A percentile compares a stretch with the other conserved stretches of the same genome.
Conservation (phyloP, 2,888 invertebrate genomes). For the Fissipunctia ypsillon region DNA sequence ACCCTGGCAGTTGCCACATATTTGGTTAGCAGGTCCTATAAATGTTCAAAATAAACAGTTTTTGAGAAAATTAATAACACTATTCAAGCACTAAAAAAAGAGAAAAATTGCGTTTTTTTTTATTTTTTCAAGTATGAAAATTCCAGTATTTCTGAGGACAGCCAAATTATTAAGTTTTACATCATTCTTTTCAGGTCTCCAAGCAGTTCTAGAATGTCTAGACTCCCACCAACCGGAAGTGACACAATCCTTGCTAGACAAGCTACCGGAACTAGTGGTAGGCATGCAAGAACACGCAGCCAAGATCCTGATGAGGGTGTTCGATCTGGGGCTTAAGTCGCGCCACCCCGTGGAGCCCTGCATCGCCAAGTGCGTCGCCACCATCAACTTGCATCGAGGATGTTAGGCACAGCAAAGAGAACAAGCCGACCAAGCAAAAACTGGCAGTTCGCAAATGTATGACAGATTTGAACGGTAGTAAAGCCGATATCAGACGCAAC, state of each 20-base stretch:
- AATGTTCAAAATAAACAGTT: background rate
- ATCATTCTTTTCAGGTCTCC: constrained; percentile 89
- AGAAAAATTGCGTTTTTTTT: background rate
- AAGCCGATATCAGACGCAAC: too few relatives aligned
- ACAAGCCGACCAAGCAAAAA: background rate
- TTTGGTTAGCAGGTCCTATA: background rate
- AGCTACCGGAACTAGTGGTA: constrained; percentile 95
- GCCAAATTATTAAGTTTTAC: background rate
- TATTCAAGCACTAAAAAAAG: background rate
- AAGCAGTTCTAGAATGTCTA: constrained; percentile 95
- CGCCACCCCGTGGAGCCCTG: constrained; percentile 94
- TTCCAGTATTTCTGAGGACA: background rate
- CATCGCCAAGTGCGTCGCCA: constrained; percentile 94
- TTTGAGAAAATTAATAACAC: background rate
- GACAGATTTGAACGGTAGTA: background rate
- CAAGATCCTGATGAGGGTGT: constrained; percentile 94
- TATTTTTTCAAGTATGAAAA: background rate
- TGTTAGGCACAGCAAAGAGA: constrained; percentile 84
- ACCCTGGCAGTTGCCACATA: background rate
- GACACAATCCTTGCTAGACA: constrained; percentile 94
- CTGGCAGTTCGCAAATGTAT: background rate
- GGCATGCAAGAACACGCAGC: constrained; percentile 96
- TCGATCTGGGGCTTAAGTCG: constrained; percentile 95
- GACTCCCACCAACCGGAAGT: constrained; percentile 95
- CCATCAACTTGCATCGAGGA: constrained; percentile 95